These are phyloP conservation scores for Boloria euphrosyne DNA, from an alignment of 2,888 invertebrate species.

Conservation along the genomic window DNA sequence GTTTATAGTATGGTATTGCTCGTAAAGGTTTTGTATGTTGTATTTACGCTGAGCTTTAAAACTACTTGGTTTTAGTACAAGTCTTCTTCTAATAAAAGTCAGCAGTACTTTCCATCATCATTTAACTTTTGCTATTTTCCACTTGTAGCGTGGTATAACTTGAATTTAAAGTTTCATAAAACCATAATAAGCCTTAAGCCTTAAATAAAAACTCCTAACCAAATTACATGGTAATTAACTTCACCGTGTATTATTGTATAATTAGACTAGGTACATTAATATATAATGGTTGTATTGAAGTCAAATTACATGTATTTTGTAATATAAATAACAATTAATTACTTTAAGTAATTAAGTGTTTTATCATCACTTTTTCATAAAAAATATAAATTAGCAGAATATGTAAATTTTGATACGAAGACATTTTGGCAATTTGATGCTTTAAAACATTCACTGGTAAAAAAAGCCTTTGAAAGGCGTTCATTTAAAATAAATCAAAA, in stretches of 20 bases:
- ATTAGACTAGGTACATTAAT: neutral
- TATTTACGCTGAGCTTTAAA: conserved; percentile 9
- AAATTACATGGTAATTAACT: neutral
- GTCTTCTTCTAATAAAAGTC: conserved; percentile 29
- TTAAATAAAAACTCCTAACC: conserved; percentile 28
- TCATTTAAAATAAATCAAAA: no score
- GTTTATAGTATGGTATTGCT: neutral
- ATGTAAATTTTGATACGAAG: no score
- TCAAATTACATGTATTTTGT: neutral
- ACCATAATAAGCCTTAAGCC: conserved; percentile 26
- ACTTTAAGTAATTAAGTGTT: neutral
- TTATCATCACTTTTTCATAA: neutral
- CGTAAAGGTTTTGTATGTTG: neutral
- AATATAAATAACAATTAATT: neutral
- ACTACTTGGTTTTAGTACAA: conserved; percentile 10
- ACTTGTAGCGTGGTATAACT: conserved; percentile 36
- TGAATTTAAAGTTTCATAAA: conserved; percentile 40
- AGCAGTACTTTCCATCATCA: conserved; percentile 26
- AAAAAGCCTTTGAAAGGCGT: no score
- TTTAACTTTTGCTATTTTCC: conserved; percentile 37
- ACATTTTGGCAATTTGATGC: no score
- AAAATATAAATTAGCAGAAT: neutral
- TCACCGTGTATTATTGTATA: neutral
- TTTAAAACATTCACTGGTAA: no score
- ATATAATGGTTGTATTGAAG: neutral